Base-by-base conservation (phyloP, 2,113 vertebrate species). In the Speoplatyrhinus poulsoni region DNA sequence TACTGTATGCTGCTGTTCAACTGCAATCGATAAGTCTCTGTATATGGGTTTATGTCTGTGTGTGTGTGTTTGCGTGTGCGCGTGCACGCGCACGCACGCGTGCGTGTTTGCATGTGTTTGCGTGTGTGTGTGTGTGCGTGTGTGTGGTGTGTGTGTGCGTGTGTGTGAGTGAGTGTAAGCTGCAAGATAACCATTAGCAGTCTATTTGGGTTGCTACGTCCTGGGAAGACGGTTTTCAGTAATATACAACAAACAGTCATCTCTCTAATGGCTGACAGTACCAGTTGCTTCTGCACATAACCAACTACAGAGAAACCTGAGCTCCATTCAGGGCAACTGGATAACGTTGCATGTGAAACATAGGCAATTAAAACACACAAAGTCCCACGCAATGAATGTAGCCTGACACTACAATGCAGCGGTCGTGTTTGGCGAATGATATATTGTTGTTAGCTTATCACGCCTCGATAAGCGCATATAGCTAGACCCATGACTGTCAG, bases 191-290 rank as follows among this genome's bases (percentile, higher is more conserved):
- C 74, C 64, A 64, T 46, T 47, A 13, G 53, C 13, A 15, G 46
- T 60, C 19, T 67, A 61, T 46, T 65, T 60, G 60, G 49, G 62
- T 17, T 46, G 55, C 62, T 60, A 46, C n/a, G 13, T 65, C 36
- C 16, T 46, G 60, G 67, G 55, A 55, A 3, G 57, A 61, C 12
- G 65, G 64, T 59, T 79, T 69, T 69, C 46, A 32, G 67, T 69
- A 80, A 75, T 84, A n/a, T 86, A 78, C 65, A 77, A 72, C 63
- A 73, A 80, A 80, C 71, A 72, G 33, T 32, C 53, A 64, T 77
- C 74, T 67, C 47, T 33, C 69, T 75, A 75, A 83, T 77, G 68
- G 57, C 76, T 72, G 62, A 68, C 61, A 79, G 70, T 33, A 48
- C 70, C 53, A 60, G 64, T 49, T 41, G 48, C 60, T 41, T 17